Evolutionary conservation across 2,888 invertebrate species (phyloP).

Genomic region (Ichneumoninae sp.): DNA sequence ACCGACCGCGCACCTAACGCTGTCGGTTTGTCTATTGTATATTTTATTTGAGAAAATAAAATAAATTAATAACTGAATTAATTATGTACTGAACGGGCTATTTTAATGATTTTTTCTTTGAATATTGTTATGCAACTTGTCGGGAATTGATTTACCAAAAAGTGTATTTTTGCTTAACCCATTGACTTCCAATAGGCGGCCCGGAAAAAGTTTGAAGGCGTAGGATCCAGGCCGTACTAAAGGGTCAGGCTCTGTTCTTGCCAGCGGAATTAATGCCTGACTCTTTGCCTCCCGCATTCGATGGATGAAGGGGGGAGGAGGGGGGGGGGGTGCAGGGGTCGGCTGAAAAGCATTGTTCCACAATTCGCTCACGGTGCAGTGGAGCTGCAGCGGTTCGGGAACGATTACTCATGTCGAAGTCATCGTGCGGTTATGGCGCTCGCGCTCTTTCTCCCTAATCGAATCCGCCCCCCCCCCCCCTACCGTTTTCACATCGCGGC

Average conservation of each 20-base stretch:
- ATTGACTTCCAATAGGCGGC: background rate
- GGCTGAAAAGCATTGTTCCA: slow-evolving; percentile 61
- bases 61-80: no score
- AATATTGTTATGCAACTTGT: background rate
- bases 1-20: no score
- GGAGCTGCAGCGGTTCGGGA: slow-evolving; percentile 40
- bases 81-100: no score
- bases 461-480: background rate
- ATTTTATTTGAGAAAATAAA: background rate
- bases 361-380: slow-evolving; percentile 53
- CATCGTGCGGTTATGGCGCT: slow-evolving; percentile 42
- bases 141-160: background rate
- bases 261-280: slow-evolving; percentile 55
- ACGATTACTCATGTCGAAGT: slow-evolving; percentile 67
- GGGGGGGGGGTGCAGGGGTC: background rate
- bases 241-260: slow-evolving; percentile 45
- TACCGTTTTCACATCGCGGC: background rate
- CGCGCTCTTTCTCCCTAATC: slow-evolving; percentile 12
- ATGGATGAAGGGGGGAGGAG: background rate
- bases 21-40: background rate
- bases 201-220: background rate
- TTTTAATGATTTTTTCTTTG: background rate
- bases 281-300: slow-evolving; percentile 31
- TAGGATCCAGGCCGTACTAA: slow-evolving; percentile 14
- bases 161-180: background rate